Base-by-base conservation (phyloP, 1,140 invertebrate genomes). In the Pseudobourletiella spinata region DNA sequence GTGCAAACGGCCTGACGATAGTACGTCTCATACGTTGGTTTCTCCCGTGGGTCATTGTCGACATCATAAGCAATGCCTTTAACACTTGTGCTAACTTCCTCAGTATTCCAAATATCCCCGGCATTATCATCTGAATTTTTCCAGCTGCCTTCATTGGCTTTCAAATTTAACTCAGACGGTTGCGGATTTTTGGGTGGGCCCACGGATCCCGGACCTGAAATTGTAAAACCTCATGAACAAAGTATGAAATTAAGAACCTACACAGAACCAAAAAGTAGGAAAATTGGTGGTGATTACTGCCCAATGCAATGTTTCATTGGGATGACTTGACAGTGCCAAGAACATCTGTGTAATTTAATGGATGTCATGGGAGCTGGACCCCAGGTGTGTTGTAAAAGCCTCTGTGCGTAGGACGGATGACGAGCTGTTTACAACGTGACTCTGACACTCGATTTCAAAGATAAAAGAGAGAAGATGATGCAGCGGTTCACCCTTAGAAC, bases 1-100 rank as follows among this genome's bases (percentile, higher is more conserved):
- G 89, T 81, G 11, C 82, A 83, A 1, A 95, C 87, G 51, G 85
- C 79, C 74, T 95, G 91, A 68, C 87, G 85, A 72, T 89, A 94
- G 70, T 84, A 81, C 71, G 92, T 86, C 22, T 86, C 84, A 76
- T 88, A 93, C 66, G 83, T 80, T 1, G 90, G 90, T 39, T 80
- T 77, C 70, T 82, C 81, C 50, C 87, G 76, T 1, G 83, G 81
- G 68, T 86, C 85, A 14, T 32, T 43, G 24, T 32, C 50, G 4
- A 61, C 18, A 8, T 29, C 30, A n/a, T 20, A 43, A 20, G 50
- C 20, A 15, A 59, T 26, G 1, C 1, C 22, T 26, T 54, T 39
- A 22, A 11, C 26, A 18, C 6, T 59, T 32, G 43, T 43, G 24
- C 43, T 22, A 8, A 42, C 11, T 29, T 59, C 48, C 39, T 44